These are phyloP conservation scores for Cotesia chilonis DNA, from an alignment of 1,140 invertebrate species.

Conservation along the genomic window DNA sequence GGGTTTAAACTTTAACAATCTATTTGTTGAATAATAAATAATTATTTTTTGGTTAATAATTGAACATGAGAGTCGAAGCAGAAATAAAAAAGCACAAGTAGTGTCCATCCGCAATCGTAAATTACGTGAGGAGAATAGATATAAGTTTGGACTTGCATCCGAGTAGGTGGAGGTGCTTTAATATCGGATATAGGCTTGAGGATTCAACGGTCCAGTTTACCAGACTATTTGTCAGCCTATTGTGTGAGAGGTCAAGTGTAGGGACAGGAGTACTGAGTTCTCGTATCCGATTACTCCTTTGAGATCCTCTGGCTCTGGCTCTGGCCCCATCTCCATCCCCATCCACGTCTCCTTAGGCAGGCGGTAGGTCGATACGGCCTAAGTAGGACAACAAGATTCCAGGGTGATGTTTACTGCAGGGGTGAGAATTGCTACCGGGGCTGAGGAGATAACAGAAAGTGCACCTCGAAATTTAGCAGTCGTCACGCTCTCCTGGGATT, in stretches of 20 bases:
- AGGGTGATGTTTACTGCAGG: no score
- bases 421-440: neutral
- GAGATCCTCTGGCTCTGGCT: neutral
- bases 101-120: constrained; percentile 42
- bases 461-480: constrained; percentile 29
- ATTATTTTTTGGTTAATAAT: no score
- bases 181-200: constrained; percentile 33
- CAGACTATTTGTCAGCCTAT: constrained; percentile 55
- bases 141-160: constrained; percentile 41
- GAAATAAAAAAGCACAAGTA: no score
- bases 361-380: no score
- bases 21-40: no score
- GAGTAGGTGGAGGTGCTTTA: no score
- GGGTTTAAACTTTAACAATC: no score
- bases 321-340: no score
- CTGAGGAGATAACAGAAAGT: neutral
- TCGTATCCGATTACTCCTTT: constrained; percentile 17
- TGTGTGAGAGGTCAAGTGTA: constrained; percentile 37
- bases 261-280: neutral
- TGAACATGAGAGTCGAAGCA: no score
- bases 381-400: no score
- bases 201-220: constrained; percentile 51
- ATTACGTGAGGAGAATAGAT: constrained; percentile 49
- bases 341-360: no score
- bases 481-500: constrained; percentile 23